These are phyloP conservation scores for Neoniphon sammara DNA, from an alignment of 2,797 vertebrate species.

Conservation along the genomic window DNA sequence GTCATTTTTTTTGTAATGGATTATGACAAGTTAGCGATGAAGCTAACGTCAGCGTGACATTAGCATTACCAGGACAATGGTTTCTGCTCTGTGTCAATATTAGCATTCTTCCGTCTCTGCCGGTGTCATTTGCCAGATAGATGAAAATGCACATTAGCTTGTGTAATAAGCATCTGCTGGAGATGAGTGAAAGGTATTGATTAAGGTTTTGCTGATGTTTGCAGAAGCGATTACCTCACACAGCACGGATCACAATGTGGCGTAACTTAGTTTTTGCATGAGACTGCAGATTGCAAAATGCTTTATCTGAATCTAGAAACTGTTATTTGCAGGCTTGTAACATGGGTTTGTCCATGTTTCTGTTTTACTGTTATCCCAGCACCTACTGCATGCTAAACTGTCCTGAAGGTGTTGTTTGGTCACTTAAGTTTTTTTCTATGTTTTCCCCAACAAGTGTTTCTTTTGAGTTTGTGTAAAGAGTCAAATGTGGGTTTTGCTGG, in stretches of 20 bases:
- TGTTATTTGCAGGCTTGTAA: background rate
- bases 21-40: constrained; percentile 28
- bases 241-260: constrained; percentile 49
- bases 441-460: too few species aligned
- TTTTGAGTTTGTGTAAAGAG: too few species aligned
- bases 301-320: constrained; percentile 1
- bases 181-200: constrained; percentile 70
- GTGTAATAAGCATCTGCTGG: constrained; percentile 54
- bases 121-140: constrained; percentile 50
- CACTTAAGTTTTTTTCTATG: too few species aligned
- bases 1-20: constrained; percentile 27
- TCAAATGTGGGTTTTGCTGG: too few species aligned
- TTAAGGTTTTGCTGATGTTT: constrained; percentile 62
- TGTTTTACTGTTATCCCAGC: too few species aligned
- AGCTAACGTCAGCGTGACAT: constrained; percentile 50
- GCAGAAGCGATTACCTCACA: constrained; percentile 65
- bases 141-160: constrained; percentile 57
- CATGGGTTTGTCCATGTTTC: background rate
- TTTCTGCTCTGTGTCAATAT: constrained; percentile 62
- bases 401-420: too few species aligned
- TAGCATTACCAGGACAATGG: constrained; percentile 44
- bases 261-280: constrained; percentile 22
- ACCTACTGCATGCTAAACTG: too few species aligned
- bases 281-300: constrained; percentile 41
- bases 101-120: constrained; percentile 51